phyloP scores from a whole-genome alignment of 2,888 invertebrate genomes.

The Drosophila affinis region DNA sequence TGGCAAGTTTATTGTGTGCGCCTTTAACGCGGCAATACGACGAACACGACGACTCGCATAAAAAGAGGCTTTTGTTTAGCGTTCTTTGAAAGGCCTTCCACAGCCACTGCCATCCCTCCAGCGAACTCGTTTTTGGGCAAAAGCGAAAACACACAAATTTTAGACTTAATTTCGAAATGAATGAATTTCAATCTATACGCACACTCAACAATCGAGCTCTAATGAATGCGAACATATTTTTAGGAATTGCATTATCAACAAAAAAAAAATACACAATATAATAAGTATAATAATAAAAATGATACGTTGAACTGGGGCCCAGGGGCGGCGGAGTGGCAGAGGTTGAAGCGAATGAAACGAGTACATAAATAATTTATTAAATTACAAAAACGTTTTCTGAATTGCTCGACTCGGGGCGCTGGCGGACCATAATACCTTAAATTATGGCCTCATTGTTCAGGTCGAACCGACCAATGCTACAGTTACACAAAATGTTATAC shows the following conservation, averaged over 20 bases:
- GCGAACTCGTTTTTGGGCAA: slow-evolving; percentile 58
- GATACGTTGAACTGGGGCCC: slow-evolving; percentile 44
- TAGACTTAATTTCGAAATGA: slow-evolving; percentile 47
- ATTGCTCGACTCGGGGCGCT: slow-evolving; percentile 37
- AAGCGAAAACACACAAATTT: slow-evolving; percentile 44
- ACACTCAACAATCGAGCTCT: slow-evolving; percentile 62
- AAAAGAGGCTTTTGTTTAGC: slow-evolving; percentile 53
- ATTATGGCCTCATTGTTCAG: slow-evolving; percentile 73
- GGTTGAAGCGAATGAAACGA: slow-evolving; percentile 46
- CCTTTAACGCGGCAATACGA: slow-evolving; percentile 49
- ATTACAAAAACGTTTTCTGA: slow-evolving; percentile 66
- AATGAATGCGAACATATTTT: slow-evolving; percentile 65
- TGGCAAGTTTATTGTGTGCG: slow-evolving; percentile 68
- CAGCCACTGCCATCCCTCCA: background rate
- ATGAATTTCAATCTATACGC: slow-evolving; percentile 45
- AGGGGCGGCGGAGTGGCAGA: background rate
- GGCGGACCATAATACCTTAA: slow-evolving; percentile 64
- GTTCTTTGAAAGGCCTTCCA: slow-evolving; percentile 52
- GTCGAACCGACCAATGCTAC: slow-evolving; percentile 4
- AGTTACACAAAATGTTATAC: slow-evolving; percentile 40
- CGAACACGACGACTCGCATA: slow-evolving; percentile 25
- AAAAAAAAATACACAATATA: slow-evolving; percentile 19
- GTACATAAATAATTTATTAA: slow-evolving; percentile 75
- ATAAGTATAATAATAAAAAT: slow-evolving; percentile 43
- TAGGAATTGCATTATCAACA: slow-evolving; percentile 39